Percentiles rank a stretch among this genome's conserved stretches.
These are phyloP conservation scores for Pseudomyrmex pallidus DNA, from an alignment of 1,140 invertebrate genomes.

Conservation along the genomic window DNA sequence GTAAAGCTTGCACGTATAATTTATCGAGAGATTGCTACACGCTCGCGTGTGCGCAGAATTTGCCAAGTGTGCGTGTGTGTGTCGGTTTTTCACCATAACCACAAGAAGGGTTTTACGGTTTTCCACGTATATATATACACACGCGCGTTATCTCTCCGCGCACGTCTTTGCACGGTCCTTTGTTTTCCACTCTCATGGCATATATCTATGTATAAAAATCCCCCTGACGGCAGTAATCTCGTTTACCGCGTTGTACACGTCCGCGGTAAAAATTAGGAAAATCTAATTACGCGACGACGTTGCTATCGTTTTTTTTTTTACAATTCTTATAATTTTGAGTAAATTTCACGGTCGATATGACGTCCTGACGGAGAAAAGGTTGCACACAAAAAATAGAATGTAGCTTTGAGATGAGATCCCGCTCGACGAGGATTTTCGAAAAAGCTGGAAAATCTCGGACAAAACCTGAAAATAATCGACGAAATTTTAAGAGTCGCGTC, in stretches of 20 bases:
- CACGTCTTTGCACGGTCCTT: constrained; percentile 39
- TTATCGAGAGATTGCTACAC: constrained; percentile 60
- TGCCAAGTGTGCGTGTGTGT: constrained; percentile 2
- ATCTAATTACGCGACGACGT: constrained; percentile 20
- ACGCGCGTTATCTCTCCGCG: constrained; percentile 18
- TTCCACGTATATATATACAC: constrained; percentile 1
- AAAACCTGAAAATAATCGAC: too few species aligned
- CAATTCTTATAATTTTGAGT: too few species aligned
- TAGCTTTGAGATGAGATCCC: background rate
- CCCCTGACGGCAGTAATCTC: constrained; percentile 9
- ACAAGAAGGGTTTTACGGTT: background rate
- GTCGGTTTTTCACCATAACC: constrained; percentile 1
- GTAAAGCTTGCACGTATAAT: constrained; percentile 43
- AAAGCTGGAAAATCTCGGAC: background rate
- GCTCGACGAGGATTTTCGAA: background rate
- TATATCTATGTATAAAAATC: background rate
- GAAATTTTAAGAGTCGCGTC: background rate
- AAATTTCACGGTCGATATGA: too few species aligned
- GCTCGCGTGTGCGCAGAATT: background rate
- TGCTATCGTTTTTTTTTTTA: background rate
- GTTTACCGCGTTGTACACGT: constrained; percentile 14
- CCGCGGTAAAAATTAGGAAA: constrained; percentile 41
- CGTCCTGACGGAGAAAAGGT: background rate
- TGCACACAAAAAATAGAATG: background rate
- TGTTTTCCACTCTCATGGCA: constrained; percentile 4